Percentiles rank a stretch among this genome's conserved stretches.
Conservation (phyloP, 2,888 invertebrate species). For the Deilephila elpenor region DNA sequence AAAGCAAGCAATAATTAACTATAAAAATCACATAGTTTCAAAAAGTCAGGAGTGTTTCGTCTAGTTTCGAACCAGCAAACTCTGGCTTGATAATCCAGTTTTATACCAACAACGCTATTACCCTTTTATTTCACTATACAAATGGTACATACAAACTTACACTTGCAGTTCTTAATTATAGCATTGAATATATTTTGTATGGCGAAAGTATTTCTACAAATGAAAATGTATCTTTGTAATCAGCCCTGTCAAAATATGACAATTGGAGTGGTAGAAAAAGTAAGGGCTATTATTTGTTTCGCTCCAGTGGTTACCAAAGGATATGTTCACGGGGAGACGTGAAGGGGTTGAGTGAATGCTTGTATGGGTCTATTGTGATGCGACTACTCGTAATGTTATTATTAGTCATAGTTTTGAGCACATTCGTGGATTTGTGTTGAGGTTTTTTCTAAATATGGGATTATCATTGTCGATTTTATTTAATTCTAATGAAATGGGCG, state of each 20-base stretch:
- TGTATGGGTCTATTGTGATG: slow-evolving; percentile 12
- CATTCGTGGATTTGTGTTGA: background rate
- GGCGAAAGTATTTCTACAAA: background rate
- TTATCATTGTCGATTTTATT: background rate
- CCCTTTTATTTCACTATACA: background rate
- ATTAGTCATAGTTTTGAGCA: background rate
- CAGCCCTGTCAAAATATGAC: slow-evolving; percentile 23
- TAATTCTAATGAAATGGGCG: no score
- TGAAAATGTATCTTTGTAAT: background rate
- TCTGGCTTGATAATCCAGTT: no score
- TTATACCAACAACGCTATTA: no score
- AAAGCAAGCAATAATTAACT: no score
- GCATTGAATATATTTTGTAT: background rate
- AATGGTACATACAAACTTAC: background rate
- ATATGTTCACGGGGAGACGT: slow-evolving; percentile 19
- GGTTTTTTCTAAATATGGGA: background rate
- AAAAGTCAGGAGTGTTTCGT: no score
- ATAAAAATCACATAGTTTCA: no score
- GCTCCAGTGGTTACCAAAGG: slow-evolving; percentile 5
- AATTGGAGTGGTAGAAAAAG: slow-evolving; percentile 21
- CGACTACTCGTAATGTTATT: background rate
- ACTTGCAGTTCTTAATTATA: background rate
- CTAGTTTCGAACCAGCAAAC: no score
- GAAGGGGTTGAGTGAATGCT: slow-evolving; percentile 21
- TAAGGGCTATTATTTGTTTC: slow-evolving; percentile 17